Percentiles rank a stretch among this genome's conserved stretches.
phyloP scores from a whole-genome alignment of 2,113 vertebrate species.

The Struthio camelus region DNA sequence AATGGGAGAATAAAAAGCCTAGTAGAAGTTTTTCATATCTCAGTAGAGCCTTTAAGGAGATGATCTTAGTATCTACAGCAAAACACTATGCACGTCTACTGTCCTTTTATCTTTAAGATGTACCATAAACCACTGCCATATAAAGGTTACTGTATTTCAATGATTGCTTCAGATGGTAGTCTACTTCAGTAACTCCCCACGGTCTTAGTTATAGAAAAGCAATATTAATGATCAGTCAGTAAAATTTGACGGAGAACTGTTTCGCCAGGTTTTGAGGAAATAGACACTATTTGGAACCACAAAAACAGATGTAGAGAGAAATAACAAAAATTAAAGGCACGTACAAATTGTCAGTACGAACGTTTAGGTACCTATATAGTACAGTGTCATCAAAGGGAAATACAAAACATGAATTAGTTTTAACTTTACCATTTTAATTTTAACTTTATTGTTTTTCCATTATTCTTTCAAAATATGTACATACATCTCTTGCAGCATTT shows the following conservation, averaged over 20 bases:
- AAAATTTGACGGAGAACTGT: not conserved
- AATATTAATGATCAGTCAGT: not conserved
- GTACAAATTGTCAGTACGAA: not conserved
- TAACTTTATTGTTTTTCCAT: not conserved
- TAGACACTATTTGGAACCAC: not conserved
- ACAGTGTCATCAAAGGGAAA: not conserved
- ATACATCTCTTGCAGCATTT: not conserved
- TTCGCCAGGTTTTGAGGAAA: not conserved
- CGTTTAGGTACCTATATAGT: not conserved
- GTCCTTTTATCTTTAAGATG: not conserved
- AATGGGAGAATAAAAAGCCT: not conserved
- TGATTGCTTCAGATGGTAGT: not conserved
- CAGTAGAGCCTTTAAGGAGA: not conserved
- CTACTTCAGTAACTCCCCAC: not conserved
- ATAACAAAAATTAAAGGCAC: not conserved
- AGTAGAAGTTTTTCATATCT: not conserved
- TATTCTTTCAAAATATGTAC: not conserved
- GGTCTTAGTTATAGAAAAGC: not conserved
- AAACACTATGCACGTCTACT: accelerated
- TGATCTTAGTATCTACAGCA: not conserved
- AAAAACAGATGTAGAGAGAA: not conserved
- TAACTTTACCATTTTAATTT: not conserved
- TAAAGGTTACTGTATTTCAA: not conserved
- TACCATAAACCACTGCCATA: not conserved
- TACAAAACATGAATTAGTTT: not conserved